A percentile compares a stretch with the other conserved stretches of the same genome.
Conservation (phyloP, 2,888 invertebrate genomes). For the Spatulosminthurus flaviceps region DNA sequence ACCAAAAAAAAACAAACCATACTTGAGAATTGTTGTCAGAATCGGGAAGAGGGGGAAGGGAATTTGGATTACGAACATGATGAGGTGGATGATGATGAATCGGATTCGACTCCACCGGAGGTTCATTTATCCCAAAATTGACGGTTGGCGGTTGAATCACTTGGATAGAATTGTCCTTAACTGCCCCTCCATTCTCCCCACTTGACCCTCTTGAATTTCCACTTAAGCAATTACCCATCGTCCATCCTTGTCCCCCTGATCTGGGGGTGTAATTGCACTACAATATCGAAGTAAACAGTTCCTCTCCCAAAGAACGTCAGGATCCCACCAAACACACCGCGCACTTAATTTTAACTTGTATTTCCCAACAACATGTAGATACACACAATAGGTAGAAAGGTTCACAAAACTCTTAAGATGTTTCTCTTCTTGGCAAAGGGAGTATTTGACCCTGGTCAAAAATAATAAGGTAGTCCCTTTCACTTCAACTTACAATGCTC, state of each 20-base stretch:
- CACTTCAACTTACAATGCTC: background rate
- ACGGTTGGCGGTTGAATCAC: constrained; percentile 55
- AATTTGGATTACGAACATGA: constrained; percentile 61
- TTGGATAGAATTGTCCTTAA: constrained; percentile 53
- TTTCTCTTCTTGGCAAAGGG: background rate
- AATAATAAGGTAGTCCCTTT: constrained; percentile 21
- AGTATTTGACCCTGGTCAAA: constrained; percentile 25
- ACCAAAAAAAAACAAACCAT: constrained; percentile 49
- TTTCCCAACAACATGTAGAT: no score
- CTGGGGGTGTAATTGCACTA: background rate
- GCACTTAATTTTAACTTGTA: background rate
- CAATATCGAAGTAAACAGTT: no score
- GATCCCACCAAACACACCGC: background rate
- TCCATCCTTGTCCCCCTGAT: constrained; percentile 34
- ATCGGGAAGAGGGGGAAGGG: constrained; percentile 61
- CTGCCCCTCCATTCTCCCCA: constrained; percentile 52
- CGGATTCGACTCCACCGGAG: constrained; percentile 49
- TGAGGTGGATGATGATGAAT: constrained; percentile 55
- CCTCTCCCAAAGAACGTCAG: background rate
- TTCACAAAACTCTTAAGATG: background rate
- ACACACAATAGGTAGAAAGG: background rate
- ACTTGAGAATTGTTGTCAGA: constrained; percentile 62
- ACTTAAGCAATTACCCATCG: constrained; percentile 62
- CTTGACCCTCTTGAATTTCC: constrained; percentile 55
- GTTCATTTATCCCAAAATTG: constrained; percentile 54